phyloP scores from a whole-genome alignment of 1,140 invertebrate genomes.

The Coptotermes formosanus region DNA sequence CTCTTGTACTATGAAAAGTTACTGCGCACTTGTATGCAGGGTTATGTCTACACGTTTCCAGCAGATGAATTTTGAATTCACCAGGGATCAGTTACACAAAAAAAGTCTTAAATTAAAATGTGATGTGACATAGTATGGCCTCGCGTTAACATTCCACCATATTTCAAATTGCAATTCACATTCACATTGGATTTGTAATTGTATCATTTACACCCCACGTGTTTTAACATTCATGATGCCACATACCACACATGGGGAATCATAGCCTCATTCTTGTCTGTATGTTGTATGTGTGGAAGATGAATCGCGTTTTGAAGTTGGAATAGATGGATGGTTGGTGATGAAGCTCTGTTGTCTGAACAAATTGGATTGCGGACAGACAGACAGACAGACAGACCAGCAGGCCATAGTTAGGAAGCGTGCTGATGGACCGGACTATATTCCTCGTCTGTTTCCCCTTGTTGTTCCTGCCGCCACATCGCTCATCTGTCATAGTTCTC shows the following conservation, averaged over 20 bases:
- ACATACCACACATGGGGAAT: not conserved
- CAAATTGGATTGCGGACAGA: conserved; percentile 13
- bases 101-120: no score
- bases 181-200: not conserved
- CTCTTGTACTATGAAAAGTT: no score
- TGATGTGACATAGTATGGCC: no score
- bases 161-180: not conserved
- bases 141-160: no score
- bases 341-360: conserved; percentile 15
- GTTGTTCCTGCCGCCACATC: conserved; percentile 9
- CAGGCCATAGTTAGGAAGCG: not conserved
- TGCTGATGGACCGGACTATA: not conserved
- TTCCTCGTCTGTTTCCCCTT: not conserved
- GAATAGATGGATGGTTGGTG: not conserved
- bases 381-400: not conserved
- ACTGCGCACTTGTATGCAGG: no score
- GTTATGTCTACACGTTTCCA: no score
- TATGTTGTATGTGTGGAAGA: not conserved
- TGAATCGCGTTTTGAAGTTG: not conserved
- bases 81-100: no score
- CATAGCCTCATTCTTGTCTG: not conserved
- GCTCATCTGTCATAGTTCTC: not conserved
- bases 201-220: not conserved
- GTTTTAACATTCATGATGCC: no score
- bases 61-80: no score